Evolutionary conservation across 1,140 invertebrate species (phyloP).

Genomic region (Cepaea nemoralis): DNA sequence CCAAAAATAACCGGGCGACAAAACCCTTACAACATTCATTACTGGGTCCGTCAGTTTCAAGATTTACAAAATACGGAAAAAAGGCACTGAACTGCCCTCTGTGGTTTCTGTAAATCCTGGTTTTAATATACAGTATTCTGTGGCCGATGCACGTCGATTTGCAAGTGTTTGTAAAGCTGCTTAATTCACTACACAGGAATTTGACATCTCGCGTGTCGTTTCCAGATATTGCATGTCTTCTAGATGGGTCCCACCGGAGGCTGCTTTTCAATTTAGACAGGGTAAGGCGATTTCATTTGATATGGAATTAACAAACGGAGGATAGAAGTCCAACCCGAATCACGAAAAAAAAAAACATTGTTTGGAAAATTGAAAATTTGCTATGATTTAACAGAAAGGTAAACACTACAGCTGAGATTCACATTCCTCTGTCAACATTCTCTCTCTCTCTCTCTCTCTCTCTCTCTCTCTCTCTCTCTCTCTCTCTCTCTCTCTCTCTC

Average conservation of each 20-base stretch:
- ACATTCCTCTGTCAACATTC: neutral
- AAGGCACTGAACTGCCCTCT: too few relatives aligned
- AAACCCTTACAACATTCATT: too few relatives aligned
- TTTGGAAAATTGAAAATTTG: neutral
- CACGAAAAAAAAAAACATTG: too few relatives aligned
- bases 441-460: neutral
- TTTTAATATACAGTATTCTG: too few relatives aligned
- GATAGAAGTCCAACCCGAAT: too few relatives aligned
- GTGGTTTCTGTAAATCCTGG: too few relatives aligned
- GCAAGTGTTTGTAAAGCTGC: neutral
- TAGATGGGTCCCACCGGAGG: neutral
- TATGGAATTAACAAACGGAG: conserved; percentile 4
- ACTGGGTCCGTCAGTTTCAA: too few relatives aligned
- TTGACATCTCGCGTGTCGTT: neutral
- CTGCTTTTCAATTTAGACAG: neutral
- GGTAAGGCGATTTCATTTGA: neutral
- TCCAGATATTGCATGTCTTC: neutral
- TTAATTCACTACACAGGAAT: neutral
- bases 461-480: conserved; percentile 21
- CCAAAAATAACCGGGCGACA: too few relatives aligned
- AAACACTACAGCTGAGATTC: neutral
- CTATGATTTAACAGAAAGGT: neutral
- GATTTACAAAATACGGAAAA: too few relatives aligned
- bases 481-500: conserved; percentile 15
- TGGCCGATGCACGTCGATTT: neutral